Base-by-base conservation (phyloP, 2,113 vertebrate species). In the Pelvicachromis taeniatus region DNA sequence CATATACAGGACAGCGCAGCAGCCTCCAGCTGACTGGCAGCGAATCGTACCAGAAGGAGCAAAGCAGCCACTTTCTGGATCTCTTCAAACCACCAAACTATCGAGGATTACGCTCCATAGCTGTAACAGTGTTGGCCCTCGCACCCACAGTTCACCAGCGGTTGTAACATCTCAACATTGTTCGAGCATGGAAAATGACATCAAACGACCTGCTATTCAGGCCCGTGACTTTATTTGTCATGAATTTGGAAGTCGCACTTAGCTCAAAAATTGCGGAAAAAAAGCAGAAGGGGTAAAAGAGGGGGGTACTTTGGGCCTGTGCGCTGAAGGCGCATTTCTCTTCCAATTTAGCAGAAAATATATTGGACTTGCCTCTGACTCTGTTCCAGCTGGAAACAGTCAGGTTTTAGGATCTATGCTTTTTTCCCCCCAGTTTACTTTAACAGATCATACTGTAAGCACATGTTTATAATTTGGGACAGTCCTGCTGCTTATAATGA, bases 381-480 rank as follows among this genome's bases (percentile, higher is more conserved):
- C 87, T 78, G 89, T 94, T 88, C 89, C 95, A 96, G 95, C 94
- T 96, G 95, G 95, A 95, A 96, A 94, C 83, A 90, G 90, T 96
- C 94, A 94, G 83, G 82, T 94, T 95, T 92, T 92, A 88, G 86
- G 92, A 92, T 94, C 89, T 90, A 85, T 31, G 85, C 77, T 91
- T 93, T 86, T 86, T 61, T 21, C 53, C 68, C 63, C 80, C 77
- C 83, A 86, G 93, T 95, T 94, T 93, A 94, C 91, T 94, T 95
- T 94, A 95, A 95, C 93, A 94, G 87, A 95, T 95, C 90, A 83
- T 91, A 94, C 94, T 93, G 92, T 94, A 95, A 92, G 93, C 96
- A 96, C 83, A 91, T 96, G 95, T 94, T 96, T 94, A 96, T 95
- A 94, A 94, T 96, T 95, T 93, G 87, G 86, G 89, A 94, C 92